These are phyloP conservation scores for Zosterops japonicus DNA, from an alignment of 2,113 vertebrate genomes.

Conservation along the genomic window DNA sequence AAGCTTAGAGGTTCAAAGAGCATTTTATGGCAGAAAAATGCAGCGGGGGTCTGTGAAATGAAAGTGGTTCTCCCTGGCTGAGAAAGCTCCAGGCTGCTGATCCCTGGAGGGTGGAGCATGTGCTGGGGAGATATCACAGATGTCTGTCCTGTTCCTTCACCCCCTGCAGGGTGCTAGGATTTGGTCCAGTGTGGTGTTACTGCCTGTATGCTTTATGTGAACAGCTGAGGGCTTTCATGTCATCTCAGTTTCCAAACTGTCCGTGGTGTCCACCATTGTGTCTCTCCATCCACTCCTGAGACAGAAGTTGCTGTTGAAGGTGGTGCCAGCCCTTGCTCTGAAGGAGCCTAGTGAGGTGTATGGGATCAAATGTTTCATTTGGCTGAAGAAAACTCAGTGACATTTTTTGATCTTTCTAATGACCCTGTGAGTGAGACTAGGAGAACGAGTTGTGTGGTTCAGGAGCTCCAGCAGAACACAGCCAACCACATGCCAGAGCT, in stretches of 20 bases:
- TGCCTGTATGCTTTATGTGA: fast-evolving
- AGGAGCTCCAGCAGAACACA: not conserved
- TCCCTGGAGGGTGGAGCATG: not conserved
- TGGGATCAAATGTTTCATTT: not conserved
- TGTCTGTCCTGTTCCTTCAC: not conserved
- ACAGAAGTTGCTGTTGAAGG: not conserved
- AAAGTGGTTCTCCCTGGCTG: not conserved
- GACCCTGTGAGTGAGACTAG: not conserved
- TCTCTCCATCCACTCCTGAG: not conserved
- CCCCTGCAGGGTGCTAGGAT: not conserved
- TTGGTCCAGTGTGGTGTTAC: not conserved
- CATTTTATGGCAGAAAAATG: not conserved
- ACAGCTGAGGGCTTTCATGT: not conserved
- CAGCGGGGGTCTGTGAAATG: not conserved
- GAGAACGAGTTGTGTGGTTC: not conserved
- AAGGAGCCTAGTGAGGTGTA: not conserved
- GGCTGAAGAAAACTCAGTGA: not conserved
- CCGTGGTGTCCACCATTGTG: fast-evolving
- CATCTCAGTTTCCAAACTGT: not conserved
- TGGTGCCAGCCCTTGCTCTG: not conserved
- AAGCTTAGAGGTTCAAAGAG: slow-evolving; percentile 18
- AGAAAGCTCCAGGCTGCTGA: not conserved
- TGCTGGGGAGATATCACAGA: not conserved
- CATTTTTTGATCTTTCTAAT: slow-evolving; percentile 41
- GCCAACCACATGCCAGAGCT: not conserved